Base-by-base conservation (phyloP, 2,113 vertebrate species). In the Delphinus delphis region DNA sequence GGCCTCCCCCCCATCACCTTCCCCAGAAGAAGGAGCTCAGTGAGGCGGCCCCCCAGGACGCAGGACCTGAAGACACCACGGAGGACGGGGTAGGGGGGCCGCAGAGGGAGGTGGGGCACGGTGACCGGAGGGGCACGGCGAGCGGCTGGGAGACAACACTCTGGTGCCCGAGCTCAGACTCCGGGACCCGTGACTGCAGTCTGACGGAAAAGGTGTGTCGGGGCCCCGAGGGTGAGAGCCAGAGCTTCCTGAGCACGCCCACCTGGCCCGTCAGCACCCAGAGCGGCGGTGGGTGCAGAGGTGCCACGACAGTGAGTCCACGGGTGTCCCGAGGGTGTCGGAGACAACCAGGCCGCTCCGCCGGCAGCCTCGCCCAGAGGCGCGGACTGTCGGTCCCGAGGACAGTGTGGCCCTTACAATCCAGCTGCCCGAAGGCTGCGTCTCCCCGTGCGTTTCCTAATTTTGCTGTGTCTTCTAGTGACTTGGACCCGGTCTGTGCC, bases 321-420 rank as follows among this genome's bases (percentile, higher is more conserved):
- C 7, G 3, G 53, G 53, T 36, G 53, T 58, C 21, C 74, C 44
- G 4, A 77, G 44, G 44, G 74, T 33, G 44, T 33, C 28, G 5
- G 20, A 5, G 77, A 0, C 20, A n/a, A 4, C 31, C 33, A 55
- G 53, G 77, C 33, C 8, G 8, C 33, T 9, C 31, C 21, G 9
- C 23, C 2, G 8, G 53, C 26, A 21, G 76, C 74, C n/a, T 12
- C 0, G 15, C 60, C 44, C 11, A 14, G 55, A 28, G 0, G 10
- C 13, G 10, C 41, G 0, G 36, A 10, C 47, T 53, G 10, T 4
- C 9, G 1, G 92, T 3, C 9, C 23, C 0, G 3, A 36, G 63
- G 60, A 18, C 25, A 1, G 13, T 1, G 17, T 41, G 63, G 67
- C 50, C 41, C 26, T 10, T 14, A 9, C 12, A 13, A 11, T 3